A percentile compares a stretch with the other conserved stretches of the same genome.
Conservation (phyloP, 2,888 invertebrate genomes). For the Acleris laterana region DNA sequence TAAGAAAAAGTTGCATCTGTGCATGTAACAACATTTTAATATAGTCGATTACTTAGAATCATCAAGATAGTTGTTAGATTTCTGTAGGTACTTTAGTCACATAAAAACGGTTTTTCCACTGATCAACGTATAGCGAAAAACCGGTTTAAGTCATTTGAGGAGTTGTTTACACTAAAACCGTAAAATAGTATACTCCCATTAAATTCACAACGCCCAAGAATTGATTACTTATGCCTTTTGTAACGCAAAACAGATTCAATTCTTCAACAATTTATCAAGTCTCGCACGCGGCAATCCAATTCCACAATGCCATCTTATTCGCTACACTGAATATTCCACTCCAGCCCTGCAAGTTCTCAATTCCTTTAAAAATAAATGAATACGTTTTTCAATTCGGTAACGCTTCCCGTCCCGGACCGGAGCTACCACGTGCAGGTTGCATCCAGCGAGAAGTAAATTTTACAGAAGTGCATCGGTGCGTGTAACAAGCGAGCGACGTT, state of each 20-base stretch:
- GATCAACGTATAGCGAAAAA: no score
- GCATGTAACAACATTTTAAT: no score
- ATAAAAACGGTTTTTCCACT: no score
- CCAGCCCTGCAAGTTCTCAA: constrained; percentile 8
- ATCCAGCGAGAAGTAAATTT: constrained; percentile 36
- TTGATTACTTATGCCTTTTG: no score
- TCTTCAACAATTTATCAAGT: not conserved
- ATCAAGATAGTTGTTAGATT: no score
- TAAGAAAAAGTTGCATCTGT: no score
- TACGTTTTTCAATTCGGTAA: constrained; percentile 24
- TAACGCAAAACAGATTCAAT: not conserved
- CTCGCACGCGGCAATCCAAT: constrained; percentile 10
- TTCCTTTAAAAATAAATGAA: constrained; percentile 26
- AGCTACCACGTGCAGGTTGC: constrained; percentile 24
- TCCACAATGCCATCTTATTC: constrained; percentile 8
- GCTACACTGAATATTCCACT: constrained; percentile 27
- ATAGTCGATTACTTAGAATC: no score
- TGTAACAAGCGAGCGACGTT: constrained; percentile 40
- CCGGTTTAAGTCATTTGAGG: no score
- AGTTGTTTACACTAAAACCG: no score
- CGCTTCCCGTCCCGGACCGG: not conserved
- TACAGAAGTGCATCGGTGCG: constrained; percentile 44
- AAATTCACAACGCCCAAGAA: no score
- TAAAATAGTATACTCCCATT: no score
- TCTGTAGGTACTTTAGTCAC: no score